Conservation (phyloP, 2,797 vertebrate species). For the Echiichthys vipera region DNA sequence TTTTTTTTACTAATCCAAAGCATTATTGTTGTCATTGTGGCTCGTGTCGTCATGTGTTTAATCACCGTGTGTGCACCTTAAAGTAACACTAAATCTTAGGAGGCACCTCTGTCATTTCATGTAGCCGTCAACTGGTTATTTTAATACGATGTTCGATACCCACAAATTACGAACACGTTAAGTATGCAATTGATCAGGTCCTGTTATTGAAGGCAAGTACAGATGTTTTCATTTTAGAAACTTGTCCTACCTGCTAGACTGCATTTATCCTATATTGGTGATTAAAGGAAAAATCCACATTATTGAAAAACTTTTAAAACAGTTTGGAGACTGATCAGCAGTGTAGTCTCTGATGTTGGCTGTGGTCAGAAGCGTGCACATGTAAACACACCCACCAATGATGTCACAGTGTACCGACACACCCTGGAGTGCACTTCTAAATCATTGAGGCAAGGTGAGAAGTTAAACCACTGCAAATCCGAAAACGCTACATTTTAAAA, state of each 20-base stretch:
- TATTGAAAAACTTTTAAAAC: not conserved
- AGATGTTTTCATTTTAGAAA: conserved; percentile 1
- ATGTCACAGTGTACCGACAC: not conserved
- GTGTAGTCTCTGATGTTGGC: not conserved
- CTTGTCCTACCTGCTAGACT: not conserved
- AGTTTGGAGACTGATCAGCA: not conserved
- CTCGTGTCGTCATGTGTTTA: conserved; percentile 29
- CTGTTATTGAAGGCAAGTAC: not conserved
- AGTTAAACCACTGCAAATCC: not conserved
- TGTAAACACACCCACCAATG: conserved; percentile 4
- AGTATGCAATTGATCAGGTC: conserved; percentile 21
- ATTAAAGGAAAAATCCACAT: conserved; percentile 1
- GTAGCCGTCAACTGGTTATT: conserved; percentile 41
- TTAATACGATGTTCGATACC: conserved; percentile 59
- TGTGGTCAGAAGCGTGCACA: not conserved
- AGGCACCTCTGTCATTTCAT: conserved; percentile 28
- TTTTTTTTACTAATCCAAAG: conserved; percentile 73
- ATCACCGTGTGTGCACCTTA: conserved; percentile 43
- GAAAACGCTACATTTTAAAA: not conserved
- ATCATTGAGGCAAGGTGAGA: not conserved
- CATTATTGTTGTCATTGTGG: conserved; percentile 46
- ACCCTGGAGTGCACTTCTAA: not conserved
- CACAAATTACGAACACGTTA: conserved; percentile 8
- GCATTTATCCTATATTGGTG: not conserved
- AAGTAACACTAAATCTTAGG: conserved; percentile 40